phyloP scores from a whole-genome alignment of 1,140 invertebrate genomes.

The Periplaneta americana region DNA sequence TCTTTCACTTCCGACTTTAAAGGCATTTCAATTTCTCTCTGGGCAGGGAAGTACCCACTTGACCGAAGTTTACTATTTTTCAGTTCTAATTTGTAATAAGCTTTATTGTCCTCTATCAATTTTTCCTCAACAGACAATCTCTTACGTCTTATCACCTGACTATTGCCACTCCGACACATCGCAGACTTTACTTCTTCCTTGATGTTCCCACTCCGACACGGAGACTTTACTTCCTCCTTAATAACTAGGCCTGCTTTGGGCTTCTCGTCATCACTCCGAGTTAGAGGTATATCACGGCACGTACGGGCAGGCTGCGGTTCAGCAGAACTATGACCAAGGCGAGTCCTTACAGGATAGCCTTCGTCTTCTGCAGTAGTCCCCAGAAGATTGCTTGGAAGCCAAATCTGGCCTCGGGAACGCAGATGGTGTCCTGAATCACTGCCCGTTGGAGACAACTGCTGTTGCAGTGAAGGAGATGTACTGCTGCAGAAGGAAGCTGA shows the following conservation, averaged over 20 bases:
- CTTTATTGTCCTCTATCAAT: constrained; percentile 52
- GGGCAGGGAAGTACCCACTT: constrained; percentile 39
- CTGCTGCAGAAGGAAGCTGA: background rate
- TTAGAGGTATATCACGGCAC: background rate
- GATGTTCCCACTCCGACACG: background rate
- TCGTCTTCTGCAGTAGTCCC: constrained; percentile 26
- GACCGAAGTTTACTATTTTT: constrained; percentile 61
- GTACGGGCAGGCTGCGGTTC: background rate
- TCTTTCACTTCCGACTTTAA: background rate
- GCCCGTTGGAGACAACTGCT: constrained; percentile 24
- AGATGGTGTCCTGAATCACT: constrained; percentile 26
- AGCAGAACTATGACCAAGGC: background rate
- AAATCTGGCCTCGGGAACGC: constrained; percentile 21
- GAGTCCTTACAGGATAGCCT: constrained; percentile 1
- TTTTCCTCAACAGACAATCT: constrained; percentile 49
- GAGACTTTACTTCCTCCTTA: background rate
- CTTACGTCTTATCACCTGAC: constrained; percentile 29
- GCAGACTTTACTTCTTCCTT: background rate
- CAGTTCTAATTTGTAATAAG: constrained; percentile 69
- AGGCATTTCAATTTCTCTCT: constrained; percentile 6
- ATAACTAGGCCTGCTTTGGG: background rate
- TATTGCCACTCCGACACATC: background rate
- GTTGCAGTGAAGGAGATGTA: background rate
- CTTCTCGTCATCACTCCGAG: background rate
- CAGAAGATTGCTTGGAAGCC: constrained; percentile 22